Conservation (phyloP, 2,888 invertebrate genomes). For the Caenorhabditis drosophilae region DNA sequence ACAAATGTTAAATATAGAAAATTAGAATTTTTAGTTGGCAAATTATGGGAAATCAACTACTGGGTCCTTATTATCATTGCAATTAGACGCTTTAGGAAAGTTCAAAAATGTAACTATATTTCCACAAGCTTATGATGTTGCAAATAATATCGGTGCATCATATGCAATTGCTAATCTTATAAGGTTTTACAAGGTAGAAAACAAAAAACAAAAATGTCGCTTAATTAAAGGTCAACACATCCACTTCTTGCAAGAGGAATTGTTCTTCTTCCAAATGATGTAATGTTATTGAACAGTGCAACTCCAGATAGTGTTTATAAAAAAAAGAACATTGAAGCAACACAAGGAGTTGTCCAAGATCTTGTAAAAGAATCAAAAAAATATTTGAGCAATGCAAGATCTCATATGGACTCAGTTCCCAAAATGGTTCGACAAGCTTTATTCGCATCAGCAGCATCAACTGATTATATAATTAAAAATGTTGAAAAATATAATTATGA, state of each 20-base stretch:
- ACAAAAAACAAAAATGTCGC: not conserved
- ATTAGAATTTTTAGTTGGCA: slow-evolving; percentile 34
- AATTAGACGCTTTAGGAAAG: slow-evolving; percentile 33
- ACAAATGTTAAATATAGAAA: not conserved
- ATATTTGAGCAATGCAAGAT: slow-evolving; percentile 10
- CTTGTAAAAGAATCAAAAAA: slow-evolving; percentile 36
- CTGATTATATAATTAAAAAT: slow-evolving; percentile 44
- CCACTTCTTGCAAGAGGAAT: slow-evolving; percentile 68
- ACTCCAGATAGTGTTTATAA: slow-evolving; percentile 56
- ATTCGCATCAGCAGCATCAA: slow-evolving; percentile 44
- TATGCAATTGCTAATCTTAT: slow-evolving; percentile 45
- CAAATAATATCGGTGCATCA: slow-evolving; percentile 38
- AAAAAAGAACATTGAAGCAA: slow-evolving; percentile 45
- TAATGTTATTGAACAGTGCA: slow-evolving; percentile 54
- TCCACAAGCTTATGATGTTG: slow-evolving; percentile 21
- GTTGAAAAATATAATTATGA: slow-evolving; percentile 28
- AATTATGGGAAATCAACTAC: slow-evolving; percentile 45
- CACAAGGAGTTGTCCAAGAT: slow-evolving; percentile 47
- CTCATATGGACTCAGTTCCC: slow-evolving; percentile 21
- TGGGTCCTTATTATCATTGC: slow-evolving; percentile 44
- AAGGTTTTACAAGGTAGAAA: slow-evolving; percentile 15
- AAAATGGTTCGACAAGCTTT: slow-evolving; percentile 47
- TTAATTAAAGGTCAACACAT: slow-evolving; percentile 77
- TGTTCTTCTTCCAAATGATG: slow-evolving; percentile 61
- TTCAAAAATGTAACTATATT: slow-evolving; percentile 7